Evolutionary conservation across 2,888 invertebrate species (phyloP).

Genomic region (Pinctada fucata): DNA sequence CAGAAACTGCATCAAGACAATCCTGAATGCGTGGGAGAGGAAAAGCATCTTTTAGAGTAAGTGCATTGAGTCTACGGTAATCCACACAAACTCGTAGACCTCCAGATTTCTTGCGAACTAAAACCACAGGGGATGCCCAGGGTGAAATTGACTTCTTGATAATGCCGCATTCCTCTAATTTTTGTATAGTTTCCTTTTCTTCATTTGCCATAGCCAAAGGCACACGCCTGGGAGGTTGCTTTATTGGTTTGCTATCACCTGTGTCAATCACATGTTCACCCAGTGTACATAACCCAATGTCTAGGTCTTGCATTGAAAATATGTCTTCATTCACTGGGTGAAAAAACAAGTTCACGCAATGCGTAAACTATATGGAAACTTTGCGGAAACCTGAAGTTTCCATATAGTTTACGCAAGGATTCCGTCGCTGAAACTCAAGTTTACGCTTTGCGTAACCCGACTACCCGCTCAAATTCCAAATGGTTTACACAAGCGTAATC

Average conservation of each 20-base stretch:
- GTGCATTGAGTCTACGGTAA: slow-evolving; percentile 36
- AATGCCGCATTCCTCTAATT: slow-evolving; percentile 32
- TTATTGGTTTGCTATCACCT: slow-evolving; percentile 37
- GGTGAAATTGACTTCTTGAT: slow-evolving; percentile 38
- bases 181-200: slow-evolving; percentile 39
- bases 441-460: no score
- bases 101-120: slow-evolving; percentile 41
- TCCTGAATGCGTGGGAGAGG: slow-evolving; percentile 45
- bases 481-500: no score
- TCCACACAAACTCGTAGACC: slow-evolving; percentile 30
- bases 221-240: slow-evolving; percentile 43
- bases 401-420: no score
- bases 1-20: slow-evolving; percentile 43
- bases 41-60: slow-evolving; percentile 42
- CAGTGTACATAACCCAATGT: slow-evolving; percentile 42
- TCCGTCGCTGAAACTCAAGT: no score
- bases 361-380: no score
- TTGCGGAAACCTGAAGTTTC: no score
- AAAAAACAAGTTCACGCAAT: no score
- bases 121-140: slow-evolving; percentile 36
- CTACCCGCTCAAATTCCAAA: no score
- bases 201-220: slow-evolving; percentile 38
- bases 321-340: slow-evolving; percentile 16
- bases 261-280: slow-evolving; percentile 41
- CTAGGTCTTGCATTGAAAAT: slow-evolving; percentile 40